Evolutionary conservation across 1,140 invertebrate species (phyloP).

Genomic region (Lithobius niger): DNA sequence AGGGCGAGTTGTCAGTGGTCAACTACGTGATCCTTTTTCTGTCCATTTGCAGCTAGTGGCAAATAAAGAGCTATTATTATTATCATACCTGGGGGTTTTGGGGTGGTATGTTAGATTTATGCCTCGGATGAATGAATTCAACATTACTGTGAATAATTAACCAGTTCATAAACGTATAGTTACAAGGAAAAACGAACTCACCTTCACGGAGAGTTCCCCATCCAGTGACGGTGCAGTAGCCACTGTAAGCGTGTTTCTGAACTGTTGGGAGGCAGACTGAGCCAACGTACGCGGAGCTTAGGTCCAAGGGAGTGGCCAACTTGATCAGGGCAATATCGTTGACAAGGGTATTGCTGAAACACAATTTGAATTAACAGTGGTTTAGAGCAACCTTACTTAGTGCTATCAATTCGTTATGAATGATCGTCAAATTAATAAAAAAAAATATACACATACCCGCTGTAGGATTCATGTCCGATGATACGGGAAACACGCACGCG

Average conservation of each 20-base stretch:
- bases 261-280: slow-evolving; percentile 17
- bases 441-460: slow-evolving; percentile 9
- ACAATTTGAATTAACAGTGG: not conserved
- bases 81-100: too few species aligned
- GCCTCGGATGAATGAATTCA: too few species aligned
- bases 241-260: slow-evolving; percentile 1
- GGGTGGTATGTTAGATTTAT: too few species aligned
- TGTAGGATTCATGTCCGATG: slow-evolving; percentile 12
- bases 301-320: slow-evolving; percentile 15
- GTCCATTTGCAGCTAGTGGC: too few species aligned
- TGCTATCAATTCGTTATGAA: not conserved
- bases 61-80: too few species aligned
- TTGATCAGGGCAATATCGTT: slow-evolving; percentile 16
- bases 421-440: not conserved
- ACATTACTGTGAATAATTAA: too few species aligned
- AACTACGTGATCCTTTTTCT: too few species aligned
- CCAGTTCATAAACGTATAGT: too few species aligned
- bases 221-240: slow-evolving; percentile 13
- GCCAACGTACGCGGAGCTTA: slow-evolving; percentile 9
- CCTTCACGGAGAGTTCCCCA: slow-evolving; percentile 15
- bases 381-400: not conserved
- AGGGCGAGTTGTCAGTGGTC: too few species aligned
- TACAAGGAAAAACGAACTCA: too few species aligned
- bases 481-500: slow-evolving; percentile 10
- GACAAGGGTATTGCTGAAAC: not conserved